Conservation (phyloP, 2,113 vertebrate genomes). For the Proterorhinus semilunaris region DNA sequence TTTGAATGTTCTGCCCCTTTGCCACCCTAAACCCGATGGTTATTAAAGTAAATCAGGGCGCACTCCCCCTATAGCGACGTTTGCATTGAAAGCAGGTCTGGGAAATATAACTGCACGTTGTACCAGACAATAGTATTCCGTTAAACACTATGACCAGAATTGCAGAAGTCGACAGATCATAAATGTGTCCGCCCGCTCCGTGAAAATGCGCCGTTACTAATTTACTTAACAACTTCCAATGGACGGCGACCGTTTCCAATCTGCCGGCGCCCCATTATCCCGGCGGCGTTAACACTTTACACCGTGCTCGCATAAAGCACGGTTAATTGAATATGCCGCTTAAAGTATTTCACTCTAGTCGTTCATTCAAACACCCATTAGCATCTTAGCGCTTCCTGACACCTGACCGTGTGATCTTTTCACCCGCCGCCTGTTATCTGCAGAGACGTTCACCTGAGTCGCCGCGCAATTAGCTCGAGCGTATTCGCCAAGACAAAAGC, state of each 20-base stretch:
- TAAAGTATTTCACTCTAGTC: not conserved
- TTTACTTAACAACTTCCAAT: not conserved
- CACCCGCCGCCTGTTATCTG: not conserved
- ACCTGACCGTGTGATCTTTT: constrained; percentile 1
- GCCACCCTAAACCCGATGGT: no score
- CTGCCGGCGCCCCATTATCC: not conserved
- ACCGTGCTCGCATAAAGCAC: not conserved
- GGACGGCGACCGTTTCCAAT: not conserved
- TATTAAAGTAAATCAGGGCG: no score
- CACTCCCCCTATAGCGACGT: no score
- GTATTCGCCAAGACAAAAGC: constrained; percentile 27
- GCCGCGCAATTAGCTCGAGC: constrained; percentile 10
- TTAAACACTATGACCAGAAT: no score
- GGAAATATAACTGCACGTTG: no score
- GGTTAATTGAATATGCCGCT: not conserved
- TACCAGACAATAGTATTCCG: no score
- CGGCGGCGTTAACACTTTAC: not conserved
- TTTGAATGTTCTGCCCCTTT: no score
- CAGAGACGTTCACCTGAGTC: not conserved
- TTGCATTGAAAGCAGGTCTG: no score
- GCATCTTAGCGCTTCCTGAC: not conserved
- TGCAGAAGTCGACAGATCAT: no score
- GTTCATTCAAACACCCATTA: not conserved
- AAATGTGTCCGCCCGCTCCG: no score
- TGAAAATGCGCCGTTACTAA: no score